Base-by-base conservation (phyloP, 2,797 vertebrate species). In the Sebastes aleutianus region DNA sequence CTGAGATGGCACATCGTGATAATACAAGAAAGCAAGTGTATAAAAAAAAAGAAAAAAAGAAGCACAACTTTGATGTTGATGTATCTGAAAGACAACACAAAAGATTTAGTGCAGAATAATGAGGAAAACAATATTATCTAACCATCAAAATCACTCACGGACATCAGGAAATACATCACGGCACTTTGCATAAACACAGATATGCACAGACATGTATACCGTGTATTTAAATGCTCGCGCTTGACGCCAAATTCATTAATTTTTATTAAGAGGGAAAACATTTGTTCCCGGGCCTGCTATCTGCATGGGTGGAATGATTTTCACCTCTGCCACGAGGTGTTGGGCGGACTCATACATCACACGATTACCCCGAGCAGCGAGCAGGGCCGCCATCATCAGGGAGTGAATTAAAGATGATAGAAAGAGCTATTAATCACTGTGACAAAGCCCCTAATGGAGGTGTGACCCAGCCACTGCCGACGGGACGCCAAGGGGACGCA, bases 381-480 rank as follows among this genome's bases (percentile, higher is more conserved):
- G 96, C 97, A 96, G 96, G 96, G 89, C 97, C 96, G 96, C 96
- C 97, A 97, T 99, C 98, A 99, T 99, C 99, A 99, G 97, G 97
- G 97, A 99, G 97, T 99, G 98, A 99, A 99, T 99, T 99, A 99
- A 99, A 99, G 97, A 99, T 98, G 98, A 99, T 99, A 98, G 98
- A 98, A 98, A 95, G 97, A 96, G 97, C 98, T 98, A 99, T 99
- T 99, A 99, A 99, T 99, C 98, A 99, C 98, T 95, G 95, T 98
- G 98, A 99, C 98, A 99, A 99, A 99, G 97, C 96, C 97, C 96
- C 97, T 99, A 99, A 99, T 99, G 97, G 98, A 98, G 96, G 97
- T 96, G 96, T 97, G 98, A 98, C 98, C 98, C 97, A 95, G 95
- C 95, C 92, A 93, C 95, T 95, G 97, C 97, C 95, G 95, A 89